Evolutionary conservation across 2,888 invertebrate genomes (phyloP).

Genomic region (Mesopsocus fuscifrons): DNA sequence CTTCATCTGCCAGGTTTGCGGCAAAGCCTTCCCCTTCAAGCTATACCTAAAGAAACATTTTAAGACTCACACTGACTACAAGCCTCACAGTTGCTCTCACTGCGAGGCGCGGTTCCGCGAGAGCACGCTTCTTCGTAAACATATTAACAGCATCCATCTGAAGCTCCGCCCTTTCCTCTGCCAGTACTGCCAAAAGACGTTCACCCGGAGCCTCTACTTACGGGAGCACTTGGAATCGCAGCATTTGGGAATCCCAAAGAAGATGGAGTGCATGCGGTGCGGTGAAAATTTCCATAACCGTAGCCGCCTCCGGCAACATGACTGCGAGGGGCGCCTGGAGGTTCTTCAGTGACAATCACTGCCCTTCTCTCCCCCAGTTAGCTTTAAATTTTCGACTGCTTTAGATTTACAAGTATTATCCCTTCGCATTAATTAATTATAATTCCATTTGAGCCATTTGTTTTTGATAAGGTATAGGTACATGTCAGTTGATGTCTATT

Average conservation of each 20-base stretch:
- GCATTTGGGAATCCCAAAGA: constrained; percentile 7
- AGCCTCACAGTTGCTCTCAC: background rate
- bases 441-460: too few species aligned
- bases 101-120: constrained; percentile 7
- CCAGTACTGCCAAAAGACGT: constrained; percentile 4
- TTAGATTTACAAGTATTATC: too few species aligned
- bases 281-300: constrained; percentile 5
- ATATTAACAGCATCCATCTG: constrained; percentile 5
- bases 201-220: constrained; percentile 3
- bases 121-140: constrained; percentile 4
- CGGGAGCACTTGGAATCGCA: constrained; percentile 6
- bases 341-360: background rate
- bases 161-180: constrained; percentile 4
- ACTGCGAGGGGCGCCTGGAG: constrained; percentile 6
- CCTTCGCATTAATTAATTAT: too few species aligned
- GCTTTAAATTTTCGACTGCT: too few species aligned
- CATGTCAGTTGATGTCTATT: too few species aligned
- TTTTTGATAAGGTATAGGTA: too few species aligned
- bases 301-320: constrained; percentile 3
- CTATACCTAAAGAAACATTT: constrained; percentile 7
- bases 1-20: constrained; percentile 7
- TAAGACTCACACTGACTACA: constrained; percentile 5
- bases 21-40: constrained; percentile 9
- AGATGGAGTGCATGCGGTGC: constrained; percentile 4
- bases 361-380: too few species aligned